Base-by-base conservation (phyloP, 2,888 invertebrate genomes). In the Aricia artaxerxes region DNA sequence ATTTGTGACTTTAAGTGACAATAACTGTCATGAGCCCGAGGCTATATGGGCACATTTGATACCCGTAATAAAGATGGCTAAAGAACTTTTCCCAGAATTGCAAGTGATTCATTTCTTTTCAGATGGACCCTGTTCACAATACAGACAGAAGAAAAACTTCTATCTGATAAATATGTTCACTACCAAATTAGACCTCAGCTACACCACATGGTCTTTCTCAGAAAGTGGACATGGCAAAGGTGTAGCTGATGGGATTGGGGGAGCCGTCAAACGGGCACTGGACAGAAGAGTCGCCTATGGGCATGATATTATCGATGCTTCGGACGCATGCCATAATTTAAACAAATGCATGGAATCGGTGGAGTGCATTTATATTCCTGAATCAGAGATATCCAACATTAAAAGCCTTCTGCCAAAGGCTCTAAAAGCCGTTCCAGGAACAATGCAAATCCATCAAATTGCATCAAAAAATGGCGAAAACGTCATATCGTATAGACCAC, bases 151-250 rank as follows among this genome's bases (percentile, higher is more conserved):
- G 76, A 82, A 82, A 60, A 84, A 82, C 73, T 84, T 84, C 78
- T 83, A 79, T 77, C 75, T 81, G 16, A 80, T 85, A n/a, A 60
- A 77, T 4, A 79, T 81, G 78, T 60, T 80, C 7, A 81, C 79
- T 9, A 35, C 81, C 77, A 80, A 82, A 77, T 16, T 80, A 11
- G 82, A 82, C 24, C 82, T 83, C 57, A 35, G 57, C 3, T 35
- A 79, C 35, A 73, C 77, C n/a, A 83, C 83, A 9, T 83, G 84
- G 82, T 80, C 79, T 60, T 84, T 83, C 73, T 82, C 80, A 38
- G 84, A 84, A 80, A 78, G 83, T n/a, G 78, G 82, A 1, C 82
- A 84, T 40, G 83, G 84, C n/a, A 84, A 84, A 79, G 83, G 83
- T 5, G 82, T 83, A 9, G 83, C 84, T 24, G 85, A 84, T 81